These are phyloP conservation scores for Elymnias hypermnestra DNA, from an alignment of 1,140 invertebrate species.

Conservation along the genomic window DNA sequence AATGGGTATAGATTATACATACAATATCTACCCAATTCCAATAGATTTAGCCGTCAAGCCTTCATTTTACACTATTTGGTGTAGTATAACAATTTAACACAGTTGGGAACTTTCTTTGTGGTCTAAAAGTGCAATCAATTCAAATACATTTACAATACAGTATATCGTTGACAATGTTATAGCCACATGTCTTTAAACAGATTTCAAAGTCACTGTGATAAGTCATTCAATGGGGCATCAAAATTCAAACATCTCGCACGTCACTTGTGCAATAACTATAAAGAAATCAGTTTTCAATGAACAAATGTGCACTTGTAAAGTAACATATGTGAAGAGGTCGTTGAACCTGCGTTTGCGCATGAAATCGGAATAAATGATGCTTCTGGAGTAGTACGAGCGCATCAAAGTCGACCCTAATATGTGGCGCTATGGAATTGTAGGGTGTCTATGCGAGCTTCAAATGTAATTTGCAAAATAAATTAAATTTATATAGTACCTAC, in stretches of 20 bases:
- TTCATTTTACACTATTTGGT: too few species aligned
- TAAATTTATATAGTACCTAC: too few species aligned
- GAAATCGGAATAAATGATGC: slow-evolving; percentile 32
- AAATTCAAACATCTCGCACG: background rate
- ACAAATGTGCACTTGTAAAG: slow-evolving; percentile 33
- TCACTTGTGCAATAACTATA: slow-evolving; percentile 24
- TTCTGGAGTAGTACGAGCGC: slow-evolving; percentile 26
- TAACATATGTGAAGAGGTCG: slow-evolving; percentile 26
- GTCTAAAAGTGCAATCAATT: too few species aligned
- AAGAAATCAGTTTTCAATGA: slow-evolving; percentile 18
- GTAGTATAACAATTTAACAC: too few species aligned
- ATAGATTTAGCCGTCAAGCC: too few species aligned
- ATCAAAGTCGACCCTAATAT: slow-evolving; percentile 32
- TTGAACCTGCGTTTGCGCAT: slow-evolving; percentile 28
- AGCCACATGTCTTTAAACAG: too few species aligned
- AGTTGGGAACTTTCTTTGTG: too few species aligned
- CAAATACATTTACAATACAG: too few species aligned
- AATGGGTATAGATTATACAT: too few species aligned
- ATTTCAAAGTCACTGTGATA: slow-evolving; percentile 1
- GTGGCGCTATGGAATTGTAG: slow-evolving; percentile 25
- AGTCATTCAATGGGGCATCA: slow-evolving; percentile 9
- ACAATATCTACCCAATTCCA: too few species aligned
- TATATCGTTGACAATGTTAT: too few species aligned
- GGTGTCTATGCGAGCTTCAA: slow-evolving; percentile 9
- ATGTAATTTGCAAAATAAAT: too few species aligned